Base-by-base conservation (phyloP, 1,140 invertebrate genomes). In the Copidosoma floridanum region DNA sequence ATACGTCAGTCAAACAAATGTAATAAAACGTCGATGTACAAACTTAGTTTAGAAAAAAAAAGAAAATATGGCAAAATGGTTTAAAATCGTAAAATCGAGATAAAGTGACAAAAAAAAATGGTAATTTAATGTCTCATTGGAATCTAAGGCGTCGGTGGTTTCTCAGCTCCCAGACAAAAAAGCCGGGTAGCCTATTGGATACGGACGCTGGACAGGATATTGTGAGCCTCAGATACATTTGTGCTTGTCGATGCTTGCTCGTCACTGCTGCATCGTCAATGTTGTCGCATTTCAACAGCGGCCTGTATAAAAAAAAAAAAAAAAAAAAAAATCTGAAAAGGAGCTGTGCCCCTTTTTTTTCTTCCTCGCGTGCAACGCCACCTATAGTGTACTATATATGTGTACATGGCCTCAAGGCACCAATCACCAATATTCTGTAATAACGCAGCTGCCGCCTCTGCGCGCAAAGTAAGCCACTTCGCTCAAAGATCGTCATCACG, bases 161-260 rank as follows among this genome's bases (percentile, higher is more conserved):
- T 1, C 48, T 47, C 0, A 77, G 48, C 44, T 79, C 70, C 77
- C 77, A 79, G 0, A 52, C 67, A 32, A 77, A 78, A 14, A 63
- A 66, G 5, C 64, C 58, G 0, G 78, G 76, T 16, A 80, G 35
- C 69, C 74, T 71, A 24, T 74, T 79, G 2, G 53, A 65, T 2
- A 59, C 26, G 1, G 76, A 79, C 0, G 68, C 70, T 2, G 72
- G 68, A 60, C 76, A 79, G 6, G 29, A 68, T 1, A 74, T 56
- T 12, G 64, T 62, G 11, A 80, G 62, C 47, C 68, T 73, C 10
- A 79, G 35, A 8, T 74, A 75, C 0, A 80, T 10, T 26, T 78
- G 72, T 2, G 69, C 70, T 23, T 65, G 51, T 16, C 61, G 55
- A 37, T 50, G 12, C 2, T 12, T 64, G 20, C 35, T 35, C 16